Base-by-base conservation (phyloP, 2,888 invertebrate genomes). In the Dusona sp. region DNA sequence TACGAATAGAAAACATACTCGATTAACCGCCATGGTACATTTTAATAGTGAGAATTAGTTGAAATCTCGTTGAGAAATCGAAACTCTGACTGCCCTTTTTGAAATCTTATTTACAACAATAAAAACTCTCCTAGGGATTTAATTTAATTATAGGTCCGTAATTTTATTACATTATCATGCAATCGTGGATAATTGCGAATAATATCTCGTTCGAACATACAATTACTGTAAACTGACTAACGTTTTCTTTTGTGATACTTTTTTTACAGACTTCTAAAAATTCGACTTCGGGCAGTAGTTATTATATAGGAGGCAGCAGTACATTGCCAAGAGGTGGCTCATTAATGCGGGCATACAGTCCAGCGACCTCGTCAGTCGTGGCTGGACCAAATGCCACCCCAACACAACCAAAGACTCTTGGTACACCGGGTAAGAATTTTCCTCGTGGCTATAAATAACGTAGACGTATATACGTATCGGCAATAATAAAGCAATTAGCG, bases 281-380 rank as follows among this genome's bases (percentile, higher is more conserved):
- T 89, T 93, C 94, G 65, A 96, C 96, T 19, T 96, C 96, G 51
- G 91, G 91, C 22, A 90, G 92, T 70, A 91, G 90, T 4, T 97
- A 97, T 92, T 97, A 97, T 94, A 97, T 97, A 95, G 96, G 96
- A 1, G 95, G 95, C 9, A 95, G 96, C 64, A 96, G 95, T 91
- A 97, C 97, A 11, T 94, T 97, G 80, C 97, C 97, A 0, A 95
- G 97, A 29, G 96, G 96, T 13, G 96, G 96, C 0, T 95, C 96
- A 6, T 94, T 96, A 87, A 94, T 97, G 68, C 95, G 97, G 74
- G 96, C 97, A 0, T 97, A 96, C 92, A 96, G 97, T 19, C 96
- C 97, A 16, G 95, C 96, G 16, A 94, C 95, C 13, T 95, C 92
- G 33, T 91, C 93, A 38, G 91, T 92, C 36, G 91, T 92, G 16